A percentile compares a stretch with the other conserved stretches of the same genome.
These are phyloP conservation scores for Liolophura sinensis DNA, from an alignment of 1,140 invertebrate genomes.

Conservation along the genomic window DNA sequence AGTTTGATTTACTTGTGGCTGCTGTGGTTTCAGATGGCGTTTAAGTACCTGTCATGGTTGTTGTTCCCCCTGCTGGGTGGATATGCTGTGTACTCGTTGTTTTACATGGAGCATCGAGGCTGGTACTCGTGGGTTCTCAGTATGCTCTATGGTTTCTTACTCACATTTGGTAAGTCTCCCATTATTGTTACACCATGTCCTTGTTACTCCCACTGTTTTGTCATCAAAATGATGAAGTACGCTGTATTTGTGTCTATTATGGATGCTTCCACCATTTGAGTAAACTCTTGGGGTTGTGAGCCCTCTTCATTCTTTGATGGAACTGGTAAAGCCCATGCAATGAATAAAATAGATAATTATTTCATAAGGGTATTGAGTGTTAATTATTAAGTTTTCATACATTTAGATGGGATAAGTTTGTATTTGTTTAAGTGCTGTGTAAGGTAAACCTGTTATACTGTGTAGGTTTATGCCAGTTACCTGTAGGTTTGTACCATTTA, in stretches of 20 bases:
- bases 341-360: no score
- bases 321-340: no score
- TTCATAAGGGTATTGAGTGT: no score
- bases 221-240: no score
- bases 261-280: no score
- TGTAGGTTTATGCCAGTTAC: no score
- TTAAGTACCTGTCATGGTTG: constrained; percentile 92
- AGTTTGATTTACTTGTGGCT: no score
- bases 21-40: constrained; percentile 72
- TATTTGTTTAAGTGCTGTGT: not conserved
- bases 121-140: constrained; percentile 92
- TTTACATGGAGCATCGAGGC: constrained; percentile 97
- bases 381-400: not conserved
- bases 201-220: not conserved
- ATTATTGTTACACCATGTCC: not conserved
- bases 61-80: constrained; percentile 90
- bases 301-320: no score
- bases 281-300: no score
- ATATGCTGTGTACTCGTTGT: constrained; percentile 94
- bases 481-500: no score
- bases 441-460: no score
- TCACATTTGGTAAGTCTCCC: constrained; percentile 86
- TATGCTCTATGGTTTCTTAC: constrained; percentile 95
- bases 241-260: no score
- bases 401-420: not conserved